These are phyloP conservation scores for Ictalurus furcatus DNA, from an alignment of 2,113 vertebrate species.

Conservation along the genomic window DNA sequence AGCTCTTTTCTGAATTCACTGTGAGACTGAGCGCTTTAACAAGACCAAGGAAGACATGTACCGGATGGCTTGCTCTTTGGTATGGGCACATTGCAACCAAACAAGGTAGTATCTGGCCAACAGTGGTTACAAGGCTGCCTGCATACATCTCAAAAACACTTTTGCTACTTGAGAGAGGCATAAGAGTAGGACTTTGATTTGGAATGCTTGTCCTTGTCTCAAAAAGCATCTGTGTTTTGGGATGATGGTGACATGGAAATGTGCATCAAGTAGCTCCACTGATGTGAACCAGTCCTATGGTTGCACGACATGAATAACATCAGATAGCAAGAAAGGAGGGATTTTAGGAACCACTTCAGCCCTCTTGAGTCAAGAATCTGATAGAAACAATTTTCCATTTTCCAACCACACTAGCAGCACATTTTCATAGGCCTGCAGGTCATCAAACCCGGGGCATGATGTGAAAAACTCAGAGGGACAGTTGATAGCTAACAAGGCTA, in stretches of 20 bases:
- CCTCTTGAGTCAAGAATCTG: not conserved
- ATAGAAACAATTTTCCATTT: not conserved
- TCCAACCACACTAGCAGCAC: not conserved
- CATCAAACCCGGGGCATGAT: not conserved
- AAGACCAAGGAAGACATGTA: not conserved
- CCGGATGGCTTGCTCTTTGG: not conserved
- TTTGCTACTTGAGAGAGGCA: not conserved
- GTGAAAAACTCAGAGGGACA: not conserved
- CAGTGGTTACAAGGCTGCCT: not conserved
- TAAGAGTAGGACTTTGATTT: not conserved
- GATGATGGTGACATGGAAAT: not conserved
- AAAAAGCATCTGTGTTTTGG: not conserved
- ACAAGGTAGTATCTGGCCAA: not conserved
- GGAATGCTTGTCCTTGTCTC: not conserved
- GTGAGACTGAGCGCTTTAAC: not conserved
- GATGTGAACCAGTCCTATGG: not conserved
- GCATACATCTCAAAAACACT: not conserved
- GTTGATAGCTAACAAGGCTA: not conserved
- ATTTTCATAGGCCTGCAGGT: not conserved
- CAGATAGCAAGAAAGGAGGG: not conserved
- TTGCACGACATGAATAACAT: not conserved
- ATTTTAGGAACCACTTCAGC: not conserved
- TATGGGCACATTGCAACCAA: not conserved
- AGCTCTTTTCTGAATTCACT: not conserved
- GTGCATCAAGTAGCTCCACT: not conserved